A percentile compares a stretch with the other conserved stretches of the same genome.
phyloP scores from a whole-genome alignment of 2,888 invertebrate genomes.

The Orchesella flavescens region DNA sequence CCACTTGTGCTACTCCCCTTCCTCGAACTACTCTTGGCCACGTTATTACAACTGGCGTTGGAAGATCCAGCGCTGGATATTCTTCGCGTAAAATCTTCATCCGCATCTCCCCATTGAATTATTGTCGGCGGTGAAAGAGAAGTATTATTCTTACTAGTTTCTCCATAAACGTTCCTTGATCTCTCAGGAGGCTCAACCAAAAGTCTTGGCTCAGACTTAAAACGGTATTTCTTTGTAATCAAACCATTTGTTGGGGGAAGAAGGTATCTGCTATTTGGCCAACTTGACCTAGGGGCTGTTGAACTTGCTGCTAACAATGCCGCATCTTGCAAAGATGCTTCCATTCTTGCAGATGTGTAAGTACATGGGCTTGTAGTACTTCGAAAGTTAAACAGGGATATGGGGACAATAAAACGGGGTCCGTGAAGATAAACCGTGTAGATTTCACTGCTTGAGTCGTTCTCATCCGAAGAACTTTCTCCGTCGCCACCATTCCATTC shows the following conservation, averaged over 20 bases:
- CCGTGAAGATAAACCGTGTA: constrained; percentile 70
- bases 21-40: constrained; percentile 35
- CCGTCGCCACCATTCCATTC: constrained; percentile 14
- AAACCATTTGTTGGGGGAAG: constrained; percentile 57
- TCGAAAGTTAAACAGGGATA: constrained; percentile 68
- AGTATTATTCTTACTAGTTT: background rate
- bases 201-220: constrained; percentile 65
- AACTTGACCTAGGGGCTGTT: constrained; percentile 67
- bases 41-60: constrained; percentile 36
- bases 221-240: constrained; percentile 59
- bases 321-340: background rate
- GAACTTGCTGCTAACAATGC: constrained; percentile 39
- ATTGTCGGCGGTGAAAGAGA: constrained; percentile 51
- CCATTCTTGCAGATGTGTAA: constrained; percentile 10
- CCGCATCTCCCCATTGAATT: constrained; percentile 56
- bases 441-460: constrained; percentile 67
- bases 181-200: constrained; percentile 19
- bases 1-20: constrained; percentile 64
- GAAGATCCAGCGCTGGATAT: constrained; percentile 53
- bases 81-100: background rate
- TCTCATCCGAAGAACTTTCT: constrained; percentile 61
- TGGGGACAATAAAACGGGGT: constrained; percentile 70
- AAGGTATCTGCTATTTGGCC: constrained; percentile 67
- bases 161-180: background rate
- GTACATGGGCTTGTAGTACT: constrained; percentile 34